Conservation (phyloP, 2,113 vertebrate species). For the Ctenomys sociabilis region DNA sequence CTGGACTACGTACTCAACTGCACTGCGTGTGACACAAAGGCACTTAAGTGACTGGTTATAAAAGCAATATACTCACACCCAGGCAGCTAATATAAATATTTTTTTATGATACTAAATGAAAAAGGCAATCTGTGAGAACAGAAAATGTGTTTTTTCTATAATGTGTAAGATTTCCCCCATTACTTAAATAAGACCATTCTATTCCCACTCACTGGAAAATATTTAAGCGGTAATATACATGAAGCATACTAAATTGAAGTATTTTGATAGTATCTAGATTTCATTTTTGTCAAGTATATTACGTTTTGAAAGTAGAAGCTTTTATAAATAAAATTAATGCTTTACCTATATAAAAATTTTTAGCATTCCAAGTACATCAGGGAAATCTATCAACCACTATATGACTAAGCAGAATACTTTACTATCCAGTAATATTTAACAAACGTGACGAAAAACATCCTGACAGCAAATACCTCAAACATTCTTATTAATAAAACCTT, state of each 20-base stretch:
- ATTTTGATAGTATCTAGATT: not conserved
- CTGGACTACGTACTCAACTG: not conserved
- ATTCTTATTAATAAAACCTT: conserved; percentile 73
- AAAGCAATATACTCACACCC: not conserved
- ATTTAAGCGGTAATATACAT: not conserved
- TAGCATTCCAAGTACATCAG: conserved; percentile 9
- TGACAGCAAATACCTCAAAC: not conserved
- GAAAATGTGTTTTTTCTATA: not conserved
- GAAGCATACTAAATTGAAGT: not conserved
- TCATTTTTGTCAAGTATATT: not conserved
- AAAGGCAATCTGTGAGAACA: conserved; percentile 5
- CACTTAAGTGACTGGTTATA: not conserved
- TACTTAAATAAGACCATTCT: not conserved
- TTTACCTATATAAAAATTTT: conserved; percentile 1
- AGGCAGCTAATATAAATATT: not conserved
- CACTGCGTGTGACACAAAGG: not conserved
- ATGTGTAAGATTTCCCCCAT: not conserved
- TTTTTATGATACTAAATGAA: not conserved
- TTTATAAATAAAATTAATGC: conserved; percentile 17
- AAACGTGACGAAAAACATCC: not conserved
- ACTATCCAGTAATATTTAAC: conserved; percentile 53
- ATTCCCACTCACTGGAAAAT: not conserved
- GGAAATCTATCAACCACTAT: not conserved
- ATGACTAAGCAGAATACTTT: not conserved
- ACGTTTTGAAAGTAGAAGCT: conserved; percentile 5